phyloP scores from a whole-genome alignment of 2,888 invertebrate genomes.

The Horisme vitalbata region DNA sequence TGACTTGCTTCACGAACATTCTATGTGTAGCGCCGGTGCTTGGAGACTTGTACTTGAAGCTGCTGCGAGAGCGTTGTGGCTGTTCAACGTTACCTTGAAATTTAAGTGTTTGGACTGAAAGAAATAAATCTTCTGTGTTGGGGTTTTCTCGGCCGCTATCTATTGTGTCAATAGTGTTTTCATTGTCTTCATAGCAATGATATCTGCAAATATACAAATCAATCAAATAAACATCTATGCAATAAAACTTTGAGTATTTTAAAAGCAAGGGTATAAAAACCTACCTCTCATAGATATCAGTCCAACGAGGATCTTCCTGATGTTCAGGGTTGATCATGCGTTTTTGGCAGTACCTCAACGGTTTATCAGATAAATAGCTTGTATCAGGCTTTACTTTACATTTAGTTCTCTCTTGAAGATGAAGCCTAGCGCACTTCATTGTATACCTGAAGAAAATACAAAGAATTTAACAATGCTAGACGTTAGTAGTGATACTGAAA shows the following conservation, averaged over 20 bases:
- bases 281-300: constrained; percentile 52
- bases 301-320: constrained; percentile 68
- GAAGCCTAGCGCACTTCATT: constrained; percentile 71
- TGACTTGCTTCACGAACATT: constrained; percentile 70
- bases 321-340: constrained; percentile 67
- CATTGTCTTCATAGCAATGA: constrained; percentile 44
- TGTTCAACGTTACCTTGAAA: constrained; percentile 61
- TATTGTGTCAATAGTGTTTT: constrained; percentile 30
- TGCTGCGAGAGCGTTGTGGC: constrained; percentile 54
- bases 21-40: constrained; percentile 56
- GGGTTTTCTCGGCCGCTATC: constrained; percentile 37
- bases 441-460: constrained; percentile 5
- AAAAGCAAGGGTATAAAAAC: background rate
- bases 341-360: constrained; percentile 69
- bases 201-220: constrained; percentile 47
- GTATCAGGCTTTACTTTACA: constrained; percentile 34
- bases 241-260: too few species aligned
- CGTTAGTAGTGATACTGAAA: too few species aligned
- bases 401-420: constrained; percentile 64
- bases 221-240: background rate
- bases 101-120: constrained; percentile 70
- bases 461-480: background rate
- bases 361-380: constrained; percentile 41
- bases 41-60: constrained; percentile 67
- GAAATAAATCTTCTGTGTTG: constrained; percentile 53